phyloP scores from a whole-genome alignment of 2,113 vertebrate genomes.

The Nymphicus hollandicus region DNA sequence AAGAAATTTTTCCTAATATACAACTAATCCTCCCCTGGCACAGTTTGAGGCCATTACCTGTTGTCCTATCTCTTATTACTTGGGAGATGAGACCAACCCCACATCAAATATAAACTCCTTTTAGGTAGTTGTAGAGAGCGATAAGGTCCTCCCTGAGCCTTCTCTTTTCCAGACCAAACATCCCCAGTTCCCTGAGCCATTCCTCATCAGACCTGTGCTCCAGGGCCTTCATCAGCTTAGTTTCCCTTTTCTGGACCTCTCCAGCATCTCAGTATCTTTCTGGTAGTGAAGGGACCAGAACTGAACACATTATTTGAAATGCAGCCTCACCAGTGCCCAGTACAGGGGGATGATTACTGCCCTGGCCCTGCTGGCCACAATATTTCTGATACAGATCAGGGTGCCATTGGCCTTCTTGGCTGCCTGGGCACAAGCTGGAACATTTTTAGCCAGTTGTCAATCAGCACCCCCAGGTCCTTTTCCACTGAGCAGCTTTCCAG shows the following conservation, averaged over 20 bases:
- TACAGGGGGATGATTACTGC: neutral
- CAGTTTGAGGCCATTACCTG: neutral
- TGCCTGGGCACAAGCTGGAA: neutral
- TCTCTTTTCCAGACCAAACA: neutral
- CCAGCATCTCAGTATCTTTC: neutral
- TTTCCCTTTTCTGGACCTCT: neutral
- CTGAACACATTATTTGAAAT: neutral
- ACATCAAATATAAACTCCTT: neutral
- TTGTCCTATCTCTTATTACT: neutral
- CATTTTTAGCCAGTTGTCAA: neutral
- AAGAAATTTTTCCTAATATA: neutral
- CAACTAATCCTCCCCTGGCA: neutral
- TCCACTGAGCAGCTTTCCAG: neutral
- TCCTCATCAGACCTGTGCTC: neutral
- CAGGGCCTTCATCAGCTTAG: neutral
- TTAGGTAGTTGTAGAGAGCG: neutral
- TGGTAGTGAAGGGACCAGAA: neutral
- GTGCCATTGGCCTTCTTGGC: neutral
- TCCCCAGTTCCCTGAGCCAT: neutral
- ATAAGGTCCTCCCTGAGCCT: neutral
- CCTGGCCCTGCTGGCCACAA: neutral
- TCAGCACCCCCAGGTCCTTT: neutral
- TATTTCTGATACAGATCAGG: neutral
- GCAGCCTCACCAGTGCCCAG: neutral
- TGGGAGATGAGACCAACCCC: neutral